Evolutionary conservation across 2,113 vertebrate species (phyloP).

Genomic region (Emberiza fucata): DNA sequence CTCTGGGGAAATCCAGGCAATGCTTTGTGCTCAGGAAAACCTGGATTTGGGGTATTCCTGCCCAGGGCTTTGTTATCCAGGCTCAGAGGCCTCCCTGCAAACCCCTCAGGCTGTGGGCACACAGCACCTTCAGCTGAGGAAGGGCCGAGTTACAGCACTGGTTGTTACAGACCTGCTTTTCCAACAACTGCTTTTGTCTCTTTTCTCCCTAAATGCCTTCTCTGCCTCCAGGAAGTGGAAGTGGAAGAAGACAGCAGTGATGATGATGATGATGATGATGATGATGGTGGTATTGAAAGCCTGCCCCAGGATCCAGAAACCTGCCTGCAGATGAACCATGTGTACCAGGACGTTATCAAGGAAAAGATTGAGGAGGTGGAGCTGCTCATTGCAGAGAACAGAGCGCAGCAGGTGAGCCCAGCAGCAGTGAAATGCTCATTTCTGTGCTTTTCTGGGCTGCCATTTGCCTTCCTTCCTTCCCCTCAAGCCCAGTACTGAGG

Average conservation of each 20-base stretch:
- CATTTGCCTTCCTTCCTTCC: background rate
- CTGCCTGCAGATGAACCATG: conserved; percentile 84
- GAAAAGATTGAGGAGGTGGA: conserved; percentile 81
- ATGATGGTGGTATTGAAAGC: conserved; percentile 59
- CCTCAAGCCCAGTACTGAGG: background rate
- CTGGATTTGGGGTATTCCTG: background rate
- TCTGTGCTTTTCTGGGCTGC: background rate
- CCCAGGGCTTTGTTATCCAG: background rate
- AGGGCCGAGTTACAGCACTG: background rate
- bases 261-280: conserved; percentile 53
- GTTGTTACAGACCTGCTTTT: background rate
- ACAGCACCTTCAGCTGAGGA: background rate
- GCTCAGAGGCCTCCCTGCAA: background rate
- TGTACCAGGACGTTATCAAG: conserved; percentile 84
- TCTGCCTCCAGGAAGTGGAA: conserved; percentile 52
- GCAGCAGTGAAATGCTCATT: background rate
- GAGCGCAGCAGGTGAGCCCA: conserved; percentile 76
- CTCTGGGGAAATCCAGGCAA: background rate
- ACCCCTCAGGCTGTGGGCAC: background rate
- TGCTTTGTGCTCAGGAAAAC: background rate
- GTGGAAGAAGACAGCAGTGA: conserved; percentile 32
- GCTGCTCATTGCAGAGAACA: conserved; percentile 77
- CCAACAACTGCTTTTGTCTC: background rate
- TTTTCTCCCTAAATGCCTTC: background rate
- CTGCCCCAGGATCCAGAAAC: conserved; percentile 79